Evolutionary conservation across 2,888 invertebrate species (phyloP).

Genomic region (Brenthis daphne): DNA sequence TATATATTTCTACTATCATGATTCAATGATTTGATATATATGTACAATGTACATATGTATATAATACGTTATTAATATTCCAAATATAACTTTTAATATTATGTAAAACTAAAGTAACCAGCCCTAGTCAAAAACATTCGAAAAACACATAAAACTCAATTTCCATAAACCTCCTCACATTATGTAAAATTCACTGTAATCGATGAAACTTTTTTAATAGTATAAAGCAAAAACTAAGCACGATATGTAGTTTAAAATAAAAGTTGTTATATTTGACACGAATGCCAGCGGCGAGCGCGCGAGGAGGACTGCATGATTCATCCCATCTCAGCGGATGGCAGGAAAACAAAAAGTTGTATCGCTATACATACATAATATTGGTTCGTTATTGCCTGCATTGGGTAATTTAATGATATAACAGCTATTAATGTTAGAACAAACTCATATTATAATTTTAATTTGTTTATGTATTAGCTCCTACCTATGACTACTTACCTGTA

Average conservation of each 20-base stretch:
- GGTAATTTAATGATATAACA: background rate
- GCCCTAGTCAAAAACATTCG: background rate
- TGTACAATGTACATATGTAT: background rate
- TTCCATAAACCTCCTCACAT: background rate
- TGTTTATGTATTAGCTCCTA: too few relatives aligned
- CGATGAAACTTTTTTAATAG: constrained; percentile 5
- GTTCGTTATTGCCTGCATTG: background rate
- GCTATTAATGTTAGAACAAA: background rate
- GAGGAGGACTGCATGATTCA: constrained; percentile 72
- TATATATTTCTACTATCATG: background rate
- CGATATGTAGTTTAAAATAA: constrained; percentile 44
- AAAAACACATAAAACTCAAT: background rate
- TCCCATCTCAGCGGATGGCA: constrained; percentile 58
- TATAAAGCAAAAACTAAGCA: constrained; percentile 40
- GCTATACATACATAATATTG: constrained; percentile 19
- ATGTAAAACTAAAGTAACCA: too few relatives aligned
- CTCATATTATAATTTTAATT: too few relatives aligned
- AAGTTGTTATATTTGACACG: constrained; percentile 34
- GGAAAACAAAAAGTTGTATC: constrained; percentile 46
- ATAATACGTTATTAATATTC: too few relatives aligned
- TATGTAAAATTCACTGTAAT: constrained; percentile 6
- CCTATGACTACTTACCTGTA: too few relatives aligned
- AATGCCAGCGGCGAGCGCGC: constrained; percentile 56
- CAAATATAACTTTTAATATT: too few relatives aligned
- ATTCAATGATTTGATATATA: background rate